Base-by-base conservation (phyloP, 2,888 invertebrate genomes). In the Zelleria hepariella region DNA sequence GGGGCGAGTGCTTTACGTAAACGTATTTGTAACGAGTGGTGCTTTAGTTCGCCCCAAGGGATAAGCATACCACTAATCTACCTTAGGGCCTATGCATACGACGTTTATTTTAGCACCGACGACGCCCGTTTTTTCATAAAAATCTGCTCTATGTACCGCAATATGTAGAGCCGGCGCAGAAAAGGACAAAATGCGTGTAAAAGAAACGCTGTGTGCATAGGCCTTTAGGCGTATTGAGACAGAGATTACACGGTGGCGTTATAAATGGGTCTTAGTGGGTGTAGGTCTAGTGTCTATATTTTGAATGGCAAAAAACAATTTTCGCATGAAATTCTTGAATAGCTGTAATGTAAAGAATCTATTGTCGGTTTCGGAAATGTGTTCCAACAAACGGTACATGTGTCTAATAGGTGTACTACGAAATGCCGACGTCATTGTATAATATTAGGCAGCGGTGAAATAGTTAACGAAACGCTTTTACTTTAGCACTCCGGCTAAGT, bases 1-100 rank as follows among this genome's bases (percentile, higher is more conserved):
- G 72, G 69, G 65, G 54, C 65, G 60, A 67, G 64, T 66, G 66
- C 65, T 71, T 71, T 67, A 71, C 68, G 72, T 70, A 72, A 72
- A 73, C 68, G 70, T 73, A 74, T 72, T 72, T 69, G 68, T 70
- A 71, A 67, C 67, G 66, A 69, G 27, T 42, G 20, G 49, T 24
- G 58, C 58, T 53, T 52, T 58, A 58, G 49, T 27, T 42, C 15
- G 32, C 32, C 15, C 32, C 15, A 10, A n/a, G n/a, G 32, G 32
- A 42, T 42, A 15, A 15, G 8, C 7, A 5, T 42, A 42, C 32
- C n/a, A n/a, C n/a, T n/a, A n/a, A n/a, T n/a, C n/a, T n/a, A n/a
- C n/a, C n/a, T n/a, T n/a, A n/a, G n/a, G n/a, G n/a, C n/a, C n/a
- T n/a, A n/a, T n/a, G n/a, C n/a, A n/a, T n/a, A n/a, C n/a, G n/a